Evolutionary conservation across 2,113 vertebrate species (phyloP).

Genomic region (Cepphus grylle): DNA sequence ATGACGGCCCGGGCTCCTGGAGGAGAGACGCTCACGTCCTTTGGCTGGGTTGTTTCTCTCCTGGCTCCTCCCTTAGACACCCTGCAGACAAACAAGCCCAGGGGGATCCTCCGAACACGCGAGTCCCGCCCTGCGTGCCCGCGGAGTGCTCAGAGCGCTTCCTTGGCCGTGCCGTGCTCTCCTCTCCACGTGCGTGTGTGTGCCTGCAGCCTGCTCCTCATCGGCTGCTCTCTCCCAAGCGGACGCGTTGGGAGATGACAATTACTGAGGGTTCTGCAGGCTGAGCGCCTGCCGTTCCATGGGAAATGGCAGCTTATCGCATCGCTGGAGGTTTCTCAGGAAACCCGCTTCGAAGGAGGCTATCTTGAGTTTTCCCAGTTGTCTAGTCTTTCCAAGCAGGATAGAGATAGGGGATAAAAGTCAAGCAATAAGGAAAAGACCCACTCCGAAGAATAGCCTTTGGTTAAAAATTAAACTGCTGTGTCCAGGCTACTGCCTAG

Average conservation of each 20-base stretch:
- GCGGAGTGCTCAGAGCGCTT: not conserved
- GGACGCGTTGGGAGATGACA: not conserved
- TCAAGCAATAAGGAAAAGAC: not conserved
- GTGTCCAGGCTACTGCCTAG: not conserved
- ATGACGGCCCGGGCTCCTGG: not conserved
- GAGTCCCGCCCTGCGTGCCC: not conserved
- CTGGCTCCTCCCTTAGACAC: not conserved
- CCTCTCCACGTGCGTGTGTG: rapidly evolving
- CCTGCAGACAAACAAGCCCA: not conserved
- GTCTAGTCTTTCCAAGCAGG: not conserved
- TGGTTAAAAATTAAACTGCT: not conserved
- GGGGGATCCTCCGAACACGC: rapidly evolving
- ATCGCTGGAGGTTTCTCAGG: not conserved
- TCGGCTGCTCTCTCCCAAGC: not conserved
- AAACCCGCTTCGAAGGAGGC: not conserved
- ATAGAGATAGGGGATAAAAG: not conserved
- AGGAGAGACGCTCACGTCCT: not conserved
- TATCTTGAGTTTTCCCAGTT: not conserved
- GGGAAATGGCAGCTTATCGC: not conserved
- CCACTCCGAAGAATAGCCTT: not conserved
- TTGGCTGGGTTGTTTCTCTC: not conserved
- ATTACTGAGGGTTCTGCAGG: rapidly evolving
- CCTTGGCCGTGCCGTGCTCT: not conserved
- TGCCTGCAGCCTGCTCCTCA: not conserved
- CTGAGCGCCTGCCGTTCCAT: not conserved